Base-by-base conservation (phyloP, 2,113 vertebrate genomes). In the Scortum barcoo region DNA sequence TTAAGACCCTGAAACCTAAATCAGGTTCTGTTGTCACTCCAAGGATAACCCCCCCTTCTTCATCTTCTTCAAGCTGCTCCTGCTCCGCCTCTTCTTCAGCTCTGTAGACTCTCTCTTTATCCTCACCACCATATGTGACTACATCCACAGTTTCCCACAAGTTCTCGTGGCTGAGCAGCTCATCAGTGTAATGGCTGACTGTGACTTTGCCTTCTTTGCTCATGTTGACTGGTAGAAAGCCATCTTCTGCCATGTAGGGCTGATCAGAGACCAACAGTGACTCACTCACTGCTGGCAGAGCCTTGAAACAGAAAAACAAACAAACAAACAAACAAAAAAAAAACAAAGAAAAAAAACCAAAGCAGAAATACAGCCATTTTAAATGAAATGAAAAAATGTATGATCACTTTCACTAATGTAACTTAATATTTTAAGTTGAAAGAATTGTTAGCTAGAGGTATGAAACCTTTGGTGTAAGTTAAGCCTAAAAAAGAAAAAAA, bases 241-340 rank as follows among this genome's bases (percentile, higher is more conserved):
- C 53, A 6, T 87, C 79, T 20, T 83, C 76, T 26, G 58, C 53
- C 40, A 53, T 13, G n/a, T 76, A n/a, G 0, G 74, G 74, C 80
- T 92, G 83, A 80, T 89, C 85, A 1, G 90, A 92, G 28, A 95
- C 81, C 57, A 88, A 3, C 62, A 95, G 42, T 0, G 82, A 74
- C 14, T 30, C 75, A 9, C 85, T 93, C 75, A 9, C 85, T 93
- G 58, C 77, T 91, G 48, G 75, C 88, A 68, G 68, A 90, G 61
- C 93, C 94, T 94, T 44, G 2, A 53, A 20, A 33, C n/a, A n/a
- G n/a, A n/a, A n/a, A n/a, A n/a, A n/a, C n/a, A n/a, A n/a, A n/a
- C n/a, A n/a, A n/a, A n/a, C n/a, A n/a, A n/a, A n/a, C n/a, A n/a
- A n/a, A n/a, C n/a, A n/a, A n/a, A n/a, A n/a, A n/a, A n/a, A n/a